phyloP scores from a whole-genome alignment of 2,888 invertebrate genomes.

The Aphidoletes aphidimyza region DNA sequence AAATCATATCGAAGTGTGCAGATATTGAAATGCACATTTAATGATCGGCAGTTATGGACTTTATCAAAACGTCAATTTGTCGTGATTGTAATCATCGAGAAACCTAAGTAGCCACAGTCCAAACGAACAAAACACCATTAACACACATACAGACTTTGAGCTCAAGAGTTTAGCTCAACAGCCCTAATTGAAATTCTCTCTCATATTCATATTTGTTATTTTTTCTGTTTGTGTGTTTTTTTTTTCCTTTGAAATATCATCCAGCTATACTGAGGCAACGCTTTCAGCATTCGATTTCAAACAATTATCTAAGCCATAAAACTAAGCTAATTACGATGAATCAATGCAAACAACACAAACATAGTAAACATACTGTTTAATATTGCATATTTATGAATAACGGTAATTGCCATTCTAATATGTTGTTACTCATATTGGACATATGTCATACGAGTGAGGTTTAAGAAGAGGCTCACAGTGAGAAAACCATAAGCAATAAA shows the following conservation, averaged over 20 bases:
- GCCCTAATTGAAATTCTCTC: not conserved
- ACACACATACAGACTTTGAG: too few relatives aligned
- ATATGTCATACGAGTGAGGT: too few relatives aligned
- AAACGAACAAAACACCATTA: not conserved
- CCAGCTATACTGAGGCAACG: not conserved
- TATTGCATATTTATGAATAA: not conserved
- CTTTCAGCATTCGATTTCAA: not conserved
- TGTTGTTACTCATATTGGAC: too few relatives aligned
- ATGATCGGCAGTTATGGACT: not conserved
- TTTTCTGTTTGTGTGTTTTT: too few relatives aligned
- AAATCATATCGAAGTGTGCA: not conserved
- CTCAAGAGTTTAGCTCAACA: too few relatives aligned
- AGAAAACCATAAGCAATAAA: too few relatives aligned
- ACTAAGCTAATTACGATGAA: not conserved
- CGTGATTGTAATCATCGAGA: not conserved
- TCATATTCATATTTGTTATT: too few relatives aligned
- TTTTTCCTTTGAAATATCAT: not conserved
- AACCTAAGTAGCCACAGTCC: too few relatives aligned
- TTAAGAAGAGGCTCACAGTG: too few relatives aligned
- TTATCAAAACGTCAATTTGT: slow-evolving; percentile 21
- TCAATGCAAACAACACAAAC: slow-evolving; percentile 12
- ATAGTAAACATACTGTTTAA: not conserved
- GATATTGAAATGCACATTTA: not conserved
- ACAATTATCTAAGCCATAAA: slow-evolving; percentile 1
- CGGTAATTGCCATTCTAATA: not conserved